Evolutionary conservation across 2,113 vertebrate genomes (phyloP), one percentile per base, ranked within the genome.

Genomic region (Actinemys pallida): DNA sequence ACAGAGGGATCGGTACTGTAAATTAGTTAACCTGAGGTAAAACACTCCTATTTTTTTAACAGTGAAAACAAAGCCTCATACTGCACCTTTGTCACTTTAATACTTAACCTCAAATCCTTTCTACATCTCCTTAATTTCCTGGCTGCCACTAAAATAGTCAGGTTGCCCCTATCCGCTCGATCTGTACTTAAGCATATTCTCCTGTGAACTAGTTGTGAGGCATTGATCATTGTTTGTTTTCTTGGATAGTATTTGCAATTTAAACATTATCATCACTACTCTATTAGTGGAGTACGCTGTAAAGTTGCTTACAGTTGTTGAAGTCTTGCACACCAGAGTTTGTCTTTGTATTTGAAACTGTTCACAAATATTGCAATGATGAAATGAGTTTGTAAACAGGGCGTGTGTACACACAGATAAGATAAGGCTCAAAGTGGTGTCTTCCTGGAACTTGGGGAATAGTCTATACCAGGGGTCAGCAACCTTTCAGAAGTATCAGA

Each of bases 1-100:
- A 17, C 90, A 50, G 12, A 50, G 39, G 22, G 84, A 13, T 84
- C 49, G 81, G 16, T 45, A 50, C 59, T 39, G 9, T 6, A 88
- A 80, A 83, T 86, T 31, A 19, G 62, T 9, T 83, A 84, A 45
- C 22, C 80, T 88, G 20, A 29, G 50, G 82, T 42, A 27, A 14
- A 47, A 1, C 57, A 29, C 10, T 59, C 11, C 25, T 29, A 2
- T 0, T 13, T 5, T 17, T 84, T n/a, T 25, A 56, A 4, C 24
- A 31, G 2, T 50, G 54, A 79, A 81, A 35, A 56, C 52, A 4
- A 88, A 72, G 14, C 2, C 4, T 86, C 86, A 10, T 42, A 75
- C 65, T 75, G 69, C 20, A 24, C 35, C 19, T 90, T 62, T 62
- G 56, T 90, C 53, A 54, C n/a, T 5, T 54, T 88, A 16, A 14